Conservation (phyloP, 2,113 vertebrate species). For the Melanocharis versteri region DNA sequence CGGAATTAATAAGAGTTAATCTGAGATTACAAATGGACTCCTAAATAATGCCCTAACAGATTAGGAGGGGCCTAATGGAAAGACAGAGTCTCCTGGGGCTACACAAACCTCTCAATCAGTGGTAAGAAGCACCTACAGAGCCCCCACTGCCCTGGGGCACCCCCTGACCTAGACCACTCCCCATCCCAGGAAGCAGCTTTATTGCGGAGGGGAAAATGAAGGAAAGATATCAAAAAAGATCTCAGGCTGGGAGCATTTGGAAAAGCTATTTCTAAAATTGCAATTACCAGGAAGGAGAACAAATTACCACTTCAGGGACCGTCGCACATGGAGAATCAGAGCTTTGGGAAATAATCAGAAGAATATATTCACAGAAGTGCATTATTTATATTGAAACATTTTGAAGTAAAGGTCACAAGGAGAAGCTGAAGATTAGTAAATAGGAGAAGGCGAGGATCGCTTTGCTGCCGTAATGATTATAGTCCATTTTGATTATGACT, state of each 20-base stretch:
- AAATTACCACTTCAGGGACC: slow-evolving; percentile 77
- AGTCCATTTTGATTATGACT: slow-evolving; percentile 11
- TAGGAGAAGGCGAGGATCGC: slow-evolving; percentile 42
- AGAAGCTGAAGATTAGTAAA: slow-evolving; percentile 64
- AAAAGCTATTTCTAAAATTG: slow-evolving; percentile 76
- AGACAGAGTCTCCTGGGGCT: too few relatives aligned
- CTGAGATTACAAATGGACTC: background rate
- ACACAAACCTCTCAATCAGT: background rate
- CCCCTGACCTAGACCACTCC: background rate
- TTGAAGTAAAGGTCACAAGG: slow-evolving; percentile 66
- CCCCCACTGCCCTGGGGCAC: background rate
- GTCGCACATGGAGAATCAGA: slow-evolving; percentile 71
- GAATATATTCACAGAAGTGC: slow-evolving; percentile 72
- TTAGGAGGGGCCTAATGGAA: background rate
- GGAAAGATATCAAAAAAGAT: background rate
- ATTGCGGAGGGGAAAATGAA: background rate
- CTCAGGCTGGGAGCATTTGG: slow-evolving; percentile 63
- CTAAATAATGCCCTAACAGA: background rate
- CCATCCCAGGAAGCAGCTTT: background rate
- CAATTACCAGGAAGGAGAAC: slow-evolving; percentile 76
- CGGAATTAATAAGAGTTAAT: background rate
- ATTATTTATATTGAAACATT: slow-evolving; percentile 74
- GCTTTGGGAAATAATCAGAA: slow-evolving; percentile 71
- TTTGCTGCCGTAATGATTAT: background rate
- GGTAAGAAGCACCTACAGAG: background rate